Conservation (phyloP, 2,888 invertebrate species). For the Torymus aiolomorphi region DNA sequence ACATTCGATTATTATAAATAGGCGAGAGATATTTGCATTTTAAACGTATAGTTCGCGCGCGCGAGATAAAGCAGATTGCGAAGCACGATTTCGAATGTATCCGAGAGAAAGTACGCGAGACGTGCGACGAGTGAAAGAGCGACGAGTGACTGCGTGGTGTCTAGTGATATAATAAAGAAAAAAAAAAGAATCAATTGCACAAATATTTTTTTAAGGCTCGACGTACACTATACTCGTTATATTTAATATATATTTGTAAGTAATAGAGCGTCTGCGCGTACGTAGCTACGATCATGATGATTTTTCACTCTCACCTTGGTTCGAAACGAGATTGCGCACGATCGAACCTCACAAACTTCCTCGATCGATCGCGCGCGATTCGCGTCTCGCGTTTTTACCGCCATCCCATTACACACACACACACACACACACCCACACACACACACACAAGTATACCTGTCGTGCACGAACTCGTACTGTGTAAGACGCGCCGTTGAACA, state of each 20-base stretch:
- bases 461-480: too few species aligned
- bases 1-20: constrained; percentile 36
- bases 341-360: constrained; percentile 43
- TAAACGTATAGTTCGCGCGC: constrained; percentile 39
- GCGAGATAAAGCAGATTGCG: constrained; percentile 14
- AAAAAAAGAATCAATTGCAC: constrained; percentile 54
- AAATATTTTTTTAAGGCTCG: constrained; percentile 55
- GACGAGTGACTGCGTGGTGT: constrained; percentile 37
- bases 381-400: not conserved
- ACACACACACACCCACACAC: too few species aligned
- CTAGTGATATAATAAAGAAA: constrained; percentile 37
- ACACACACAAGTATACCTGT: too few species aligned
- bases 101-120: not conserved
- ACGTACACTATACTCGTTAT: constrained; percentile 46
- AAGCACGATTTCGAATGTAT: not conserved
- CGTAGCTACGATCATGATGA: constrained; percentile 12
- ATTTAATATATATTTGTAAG: constrained; percentile 48
- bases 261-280: constrained; percentile 44
- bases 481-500: too few species aligned
- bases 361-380: constrained; percentile 37
- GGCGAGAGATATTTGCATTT: constrained; percentile 35
- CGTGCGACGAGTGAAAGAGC: not conserved
- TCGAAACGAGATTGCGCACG: constrained; percentile 1
- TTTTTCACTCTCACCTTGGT: too few species aligned
- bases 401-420: not conserved